phyloP scores from a whole-genome alignment of 2,888 invertebrate genomes.

The Tetragnatha montana region DNA sequence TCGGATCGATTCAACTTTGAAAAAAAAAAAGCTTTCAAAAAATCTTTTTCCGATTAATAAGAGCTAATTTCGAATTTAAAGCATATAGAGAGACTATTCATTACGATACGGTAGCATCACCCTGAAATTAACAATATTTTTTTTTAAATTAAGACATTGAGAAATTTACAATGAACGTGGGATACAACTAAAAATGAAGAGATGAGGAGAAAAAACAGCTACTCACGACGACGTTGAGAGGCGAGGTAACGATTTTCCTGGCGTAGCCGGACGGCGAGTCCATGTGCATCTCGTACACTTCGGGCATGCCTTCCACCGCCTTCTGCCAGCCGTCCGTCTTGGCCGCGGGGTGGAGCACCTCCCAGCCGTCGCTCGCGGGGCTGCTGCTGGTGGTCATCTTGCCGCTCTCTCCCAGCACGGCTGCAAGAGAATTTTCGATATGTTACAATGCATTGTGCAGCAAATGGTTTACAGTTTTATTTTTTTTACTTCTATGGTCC shows the following conservation, averaged over 20 bases:
- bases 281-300: slow-evolving; percentile 64
- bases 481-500: too few relatives aligned
- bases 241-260: slow-evolving; percentile 56
- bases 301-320: slow-evolving; percentile 52
- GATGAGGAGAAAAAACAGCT: background rate
- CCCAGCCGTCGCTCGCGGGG: slow-evolving; percentile 54
- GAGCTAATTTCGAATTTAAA: too few relatives aligned
- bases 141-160: background rate
- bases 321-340: slow-evolving; percentile 56
- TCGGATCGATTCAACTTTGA: too few relatives aligned
- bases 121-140: too few relatives aligned
- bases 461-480: too few relatives aligned
- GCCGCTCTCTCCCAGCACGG: slow-evolving; percentile 51
- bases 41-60: too few relatives aligned
- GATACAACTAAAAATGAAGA: too few relatives aligned
- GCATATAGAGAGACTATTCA: too few relatives aligned
- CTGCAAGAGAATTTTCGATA: background rate
- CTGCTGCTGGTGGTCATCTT: slow-evolving; percentile 48
- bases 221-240: slow-evolving; percentile 62
- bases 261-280: slow-evolving; percentile 47
- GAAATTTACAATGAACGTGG: background rate
- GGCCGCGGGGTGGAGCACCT: slow-evolving; percentile 25
- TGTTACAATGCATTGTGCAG: too few relatives aligned
- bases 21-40: too few relatives aligned
- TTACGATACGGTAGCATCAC: too few relatives aligned